A percentile compares a stretch with the other conserved stretches of the same genome.
These are phyloP conservation scores for Lipophrys pholis DNA, from an alignment of 2,113 vertebrate species.

Conservation along the genomic window DNA sequence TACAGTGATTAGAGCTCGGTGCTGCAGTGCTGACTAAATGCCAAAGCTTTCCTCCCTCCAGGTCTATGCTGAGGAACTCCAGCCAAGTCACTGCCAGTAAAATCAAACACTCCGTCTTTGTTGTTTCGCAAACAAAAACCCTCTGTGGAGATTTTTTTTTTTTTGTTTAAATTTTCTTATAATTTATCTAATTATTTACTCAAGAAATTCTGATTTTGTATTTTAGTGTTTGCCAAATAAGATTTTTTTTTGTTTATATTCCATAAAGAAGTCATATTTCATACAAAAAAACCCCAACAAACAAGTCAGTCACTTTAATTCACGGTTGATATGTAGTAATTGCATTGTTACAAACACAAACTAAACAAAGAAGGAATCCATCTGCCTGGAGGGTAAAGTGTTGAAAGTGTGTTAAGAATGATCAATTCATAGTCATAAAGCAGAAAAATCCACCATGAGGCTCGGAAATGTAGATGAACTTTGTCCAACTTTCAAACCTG, in stretches of 20 bases:
- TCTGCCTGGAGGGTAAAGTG: slow-evolving; percentile 21
- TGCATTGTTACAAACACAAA: not conserved
- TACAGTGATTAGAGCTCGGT: slow-evolving; percentile 59
- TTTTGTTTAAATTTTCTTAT: not conserved
- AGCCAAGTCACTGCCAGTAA: slow-evolving; percentile 49
- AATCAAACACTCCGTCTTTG: slow-evolving; percentile 40
- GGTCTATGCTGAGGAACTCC: slow-evolving; percentile 37
- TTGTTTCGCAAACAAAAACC: slow-evolving; percentile 37
- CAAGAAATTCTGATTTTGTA: not conserved
- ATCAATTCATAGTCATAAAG: slow-evolving; percentile 3
- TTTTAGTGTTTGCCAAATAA: not conserved
- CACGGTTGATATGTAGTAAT: not conserved
- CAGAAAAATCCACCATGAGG: not conserved
- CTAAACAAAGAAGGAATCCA: slow-evolving; percentile 1
- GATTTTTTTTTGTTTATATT: too few relatives aligned
- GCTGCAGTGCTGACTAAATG: slow-evolving; percentile 47
- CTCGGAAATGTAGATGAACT: slow-evolving; percentile 23
- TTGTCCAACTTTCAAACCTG: slow-evolving; percentile 29
- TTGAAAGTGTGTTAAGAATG: slow-evolving; percentile 1
- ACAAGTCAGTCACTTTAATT: too few relatives aligned
- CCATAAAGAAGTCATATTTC: too few relatives aligned
- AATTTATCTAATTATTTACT: not conserved
- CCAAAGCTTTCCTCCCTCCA: slow-evolving; percentile 55
- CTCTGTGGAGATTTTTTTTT: not conserved
- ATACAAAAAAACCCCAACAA: too few relatives aligned